Percentiles rank a stretch among this genome's conserved stretches.
phyloP scores from a whole-genome alignment of 2,888 invertebrate genomes.

The Ferdinandea cuprea region DNA sequence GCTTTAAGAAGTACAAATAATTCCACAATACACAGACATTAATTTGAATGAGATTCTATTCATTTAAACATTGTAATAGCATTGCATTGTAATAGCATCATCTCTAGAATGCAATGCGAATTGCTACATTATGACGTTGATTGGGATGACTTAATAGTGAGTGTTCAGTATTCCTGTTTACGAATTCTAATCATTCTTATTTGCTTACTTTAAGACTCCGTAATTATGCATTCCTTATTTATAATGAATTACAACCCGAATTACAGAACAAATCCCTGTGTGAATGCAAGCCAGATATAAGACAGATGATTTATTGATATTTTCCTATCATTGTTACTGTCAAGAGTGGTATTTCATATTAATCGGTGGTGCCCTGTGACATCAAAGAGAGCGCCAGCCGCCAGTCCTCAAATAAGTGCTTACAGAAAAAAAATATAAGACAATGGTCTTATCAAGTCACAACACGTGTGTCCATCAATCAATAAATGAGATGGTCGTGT shows the following conservation, averaged over 20 bases:
- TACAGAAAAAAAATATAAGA: background rate
- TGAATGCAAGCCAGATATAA: background rate
- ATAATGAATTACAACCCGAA: constrained; percentile 1
- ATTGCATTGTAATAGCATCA: too few relatives aligned
- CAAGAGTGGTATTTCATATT: background rate
- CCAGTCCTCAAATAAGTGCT: background rate
- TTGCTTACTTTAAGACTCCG: background rate
- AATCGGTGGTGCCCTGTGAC: background rate
- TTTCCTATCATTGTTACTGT: background rate
- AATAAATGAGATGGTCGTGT: constrained; percentile 32
- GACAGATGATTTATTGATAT: background rate
- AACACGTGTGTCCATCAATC: constrained; percentile 35
- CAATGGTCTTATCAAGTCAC: constrained; percentile 6
- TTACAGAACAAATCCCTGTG: constrained; percentile 1
- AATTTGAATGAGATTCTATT: too few relatives aligned
- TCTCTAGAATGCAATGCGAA: background rate
- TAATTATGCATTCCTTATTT: background rate
- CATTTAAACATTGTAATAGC: too few relatives aligned
- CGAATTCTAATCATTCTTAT: background rate
- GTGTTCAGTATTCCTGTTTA: background rate
- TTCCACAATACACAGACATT: background rate
- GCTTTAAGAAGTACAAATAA: background rate
- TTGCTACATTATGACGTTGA: background rate
- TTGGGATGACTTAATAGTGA: background rate
- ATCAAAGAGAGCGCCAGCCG: background rate